A percentile compares a stretch with the other conserved stretches of the same genome.
Conservation (phyloP, 2,888 invertebrate species). For the Cabera pusaria region DNA sequence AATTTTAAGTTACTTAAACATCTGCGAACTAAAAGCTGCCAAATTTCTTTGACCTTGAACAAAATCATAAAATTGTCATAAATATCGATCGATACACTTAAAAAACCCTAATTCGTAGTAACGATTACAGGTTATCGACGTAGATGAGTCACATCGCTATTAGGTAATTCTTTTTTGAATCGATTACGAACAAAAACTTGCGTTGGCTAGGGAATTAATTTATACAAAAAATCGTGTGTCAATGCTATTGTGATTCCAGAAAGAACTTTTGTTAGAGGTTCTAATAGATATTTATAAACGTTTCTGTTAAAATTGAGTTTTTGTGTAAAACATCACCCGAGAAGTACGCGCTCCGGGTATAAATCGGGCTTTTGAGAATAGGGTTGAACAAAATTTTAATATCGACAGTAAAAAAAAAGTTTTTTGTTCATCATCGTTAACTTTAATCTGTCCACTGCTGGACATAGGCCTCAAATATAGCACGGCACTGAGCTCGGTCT, state of each 20-base stretch:
- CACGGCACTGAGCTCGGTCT: too few relatives aligned
- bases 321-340: conserved; percentile 43
- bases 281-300: conserved; percentile 39
- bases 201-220: conserved; percentile 14
- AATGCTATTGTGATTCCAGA: conserved; percentile 27
- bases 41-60: too few relatives aligned
- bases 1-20: too few relatives aligned
- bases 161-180: conserved; percentile 17
- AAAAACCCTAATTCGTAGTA: conserved; percentile 6
- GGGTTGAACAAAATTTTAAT: too few relatives aligned
- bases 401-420: too few relatives aligned
- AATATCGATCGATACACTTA: too few relatives aligned
- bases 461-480: too few relatives aligned
- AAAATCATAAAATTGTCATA: too few relatives aligned
- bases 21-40: too few relatives aligned
- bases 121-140: conserved; percentile 16
- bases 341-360: conserved; percentile 26
- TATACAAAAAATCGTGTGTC: conserved; percentile 17
- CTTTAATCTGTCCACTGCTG: too few relatives aligned
- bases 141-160: conserved; percentile 22
- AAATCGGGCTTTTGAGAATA: conserved; percentile 3
- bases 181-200: conserved; percentile 11
- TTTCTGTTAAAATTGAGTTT: conserved; percentile 44
- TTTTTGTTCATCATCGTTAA: too few relatives aligned
- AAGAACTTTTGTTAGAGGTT: conserved; percentile 18